Evolutionary conservation across 2,888 invertebrate genomes (phyloP).

Genomic region (Leucophora obtusa): DNA sequence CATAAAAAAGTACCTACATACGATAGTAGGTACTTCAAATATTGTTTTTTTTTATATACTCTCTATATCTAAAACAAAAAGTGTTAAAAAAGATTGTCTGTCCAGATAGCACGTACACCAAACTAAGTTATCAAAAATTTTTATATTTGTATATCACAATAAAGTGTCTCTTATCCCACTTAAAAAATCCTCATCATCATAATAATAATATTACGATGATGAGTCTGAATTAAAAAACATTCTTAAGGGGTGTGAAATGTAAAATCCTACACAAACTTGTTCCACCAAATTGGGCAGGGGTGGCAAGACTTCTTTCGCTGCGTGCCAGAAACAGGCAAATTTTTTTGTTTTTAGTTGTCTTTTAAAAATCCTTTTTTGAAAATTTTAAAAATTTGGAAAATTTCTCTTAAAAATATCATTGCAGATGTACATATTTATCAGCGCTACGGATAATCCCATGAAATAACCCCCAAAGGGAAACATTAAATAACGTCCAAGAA

Average conservation of each 20-base stretch:
- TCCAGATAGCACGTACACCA: constrained; percentile 13
- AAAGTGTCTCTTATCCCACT: constrained; percentile 42
- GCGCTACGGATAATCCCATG: too few relatives aligned
- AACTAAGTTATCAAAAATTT: neutral
- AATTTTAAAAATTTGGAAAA: too few relatives aligned
- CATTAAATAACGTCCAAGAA: too few relatives aligned
- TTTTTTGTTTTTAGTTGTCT: too few relatives aligned
- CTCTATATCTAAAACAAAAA: constrained; percentile 7
- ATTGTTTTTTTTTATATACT: constrained; percentile 27
- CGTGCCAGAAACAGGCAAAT: too few relatives aligned
- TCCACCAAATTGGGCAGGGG: neutral
- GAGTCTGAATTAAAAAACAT: constrained; percentile 4
- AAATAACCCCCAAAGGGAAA: too few relatives aligned
- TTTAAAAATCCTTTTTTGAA: too few relatives aligned
- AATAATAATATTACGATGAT: constrained; percentile 12
- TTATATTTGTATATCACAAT: constrained; percentile 28
- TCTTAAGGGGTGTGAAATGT: constrained; percentile 50
- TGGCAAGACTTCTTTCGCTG: too few relatives aligned
- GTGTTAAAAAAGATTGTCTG: constrained; percentile 16
- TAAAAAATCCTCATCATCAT: constrained; percentile 15
- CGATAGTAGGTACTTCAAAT: constrained; percentile 19
- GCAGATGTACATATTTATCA: too few relatives aligned
- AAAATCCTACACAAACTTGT: constrained; percentile 34
- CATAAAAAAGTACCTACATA: constrained; percentile 21
- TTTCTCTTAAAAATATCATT: too few relatives aligned